phyloP scores from a whole-genome alignment of 2,888 invertebrate species.

The Cryptophagus acutangulus region DNA sequence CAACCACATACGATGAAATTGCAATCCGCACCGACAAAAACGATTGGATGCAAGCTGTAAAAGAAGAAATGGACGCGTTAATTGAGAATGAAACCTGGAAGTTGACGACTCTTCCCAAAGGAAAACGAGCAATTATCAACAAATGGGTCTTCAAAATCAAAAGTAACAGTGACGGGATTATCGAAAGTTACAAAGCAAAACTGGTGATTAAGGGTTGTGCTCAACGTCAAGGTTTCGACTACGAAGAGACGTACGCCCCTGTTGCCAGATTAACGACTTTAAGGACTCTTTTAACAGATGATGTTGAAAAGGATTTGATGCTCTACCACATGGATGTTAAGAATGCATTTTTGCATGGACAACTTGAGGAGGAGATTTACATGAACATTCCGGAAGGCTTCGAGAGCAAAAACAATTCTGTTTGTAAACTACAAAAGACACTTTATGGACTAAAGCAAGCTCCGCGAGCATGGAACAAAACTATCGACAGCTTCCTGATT shows the following conservation, averaged over 20 bases:
- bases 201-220: conserved; percentile 29
- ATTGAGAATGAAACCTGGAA: conserved; percentile 24
- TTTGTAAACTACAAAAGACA: conserved; percentile 15
- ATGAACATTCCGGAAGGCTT: conserved; percentile 18
- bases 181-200: conserved; percentile 26
- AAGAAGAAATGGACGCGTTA: conserved; percentile 26
- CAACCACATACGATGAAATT: conserved; percentile 13
- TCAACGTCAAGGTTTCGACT: conserved; percentile 17
- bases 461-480: conserved; percentile 17
- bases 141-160: conserved; percentile 28
- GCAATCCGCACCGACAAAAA: neutral
- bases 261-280: conserved; percentile 14
- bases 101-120: conserved; percentile 15
- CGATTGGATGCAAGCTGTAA: conserved; percentile 21
- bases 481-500: conserved; percentile 16
- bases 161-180: conserved; percentile 17
- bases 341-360: conserved; percentile 16
- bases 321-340: conserved; percentile 14
- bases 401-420: conserved; percentile 9
- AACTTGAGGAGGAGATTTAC: conserved; percentile 13
- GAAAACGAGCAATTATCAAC: conserved; percentile 17
- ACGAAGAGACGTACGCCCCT: conserved; percentile 11
- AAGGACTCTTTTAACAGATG: conserved; percentile 11
- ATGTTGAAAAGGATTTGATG: conserved; percentile 10
- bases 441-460: conserved; percentile 19